Evolutionary conservation across 2,888 invertebrate genomes (phyloP).

Genomic region (Aleiodes leptofemur): DNA sequence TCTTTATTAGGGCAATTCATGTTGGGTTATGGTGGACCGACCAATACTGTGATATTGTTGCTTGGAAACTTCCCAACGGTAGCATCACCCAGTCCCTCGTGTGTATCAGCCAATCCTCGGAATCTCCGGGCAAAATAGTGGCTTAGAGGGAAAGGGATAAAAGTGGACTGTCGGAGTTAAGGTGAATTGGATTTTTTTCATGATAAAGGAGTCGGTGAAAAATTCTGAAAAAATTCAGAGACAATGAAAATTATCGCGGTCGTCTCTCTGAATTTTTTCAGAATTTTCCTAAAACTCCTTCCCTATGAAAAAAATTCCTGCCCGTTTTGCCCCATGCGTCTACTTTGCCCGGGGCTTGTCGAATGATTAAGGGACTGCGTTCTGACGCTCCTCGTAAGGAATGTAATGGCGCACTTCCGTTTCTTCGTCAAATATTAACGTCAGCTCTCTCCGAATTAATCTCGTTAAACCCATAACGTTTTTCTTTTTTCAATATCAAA

Average conservation of each 20-base stretch:
- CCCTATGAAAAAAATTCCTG: too few relatives aligned
- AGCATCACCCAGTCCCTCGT: conserved; percentile 43
- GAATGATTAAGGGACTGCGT: conserved; percentile 41
- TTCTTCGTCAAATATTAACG: conserved; percentile 66
- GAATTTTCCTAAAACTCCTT: too few relatives aligned
- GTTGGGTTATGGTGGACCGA: conserved; percentile 49
- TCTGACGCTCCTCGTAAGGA: conserved; percentile 43
- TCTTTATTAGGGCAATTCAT: conserved; percentile 53
- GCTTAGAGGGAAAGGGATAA: too few relatives aligned
- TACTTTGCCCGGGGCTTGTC: too few relatives aligned
- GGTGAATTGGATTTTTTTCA: too few relatives aligned
- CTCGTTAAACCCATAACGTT: conserved; percentile 1
- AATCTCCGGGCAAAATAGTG: conserved; percentile 3
- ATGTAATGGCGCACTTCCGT: conserved; percentile 66
- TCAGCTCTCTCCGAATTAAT: conserved; percentile 64
- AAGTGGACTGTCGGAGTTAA: too few relatives aligned
- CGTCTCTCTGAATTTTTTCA: too few relatives aligned
- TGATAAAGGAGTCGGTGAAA: too few relatives aligned
- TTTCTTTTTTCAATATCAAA: too few relatives aligned
- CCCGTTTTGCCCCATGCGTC: too few relatives aligned
- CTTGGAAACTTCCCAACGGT: conserved; percentile 40
- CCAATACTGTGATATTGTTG: conserved; percentile 51
- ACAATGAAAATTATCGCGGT: too few relatives aligned
- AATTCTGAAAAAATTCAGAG: too few relatives aligned
- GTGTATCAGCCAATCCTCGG: conserved; percentile 50